phyloP scores from a whole-genome alignment of 2,797 vertebrate species.

The Monodelphis domestica region DNA sequence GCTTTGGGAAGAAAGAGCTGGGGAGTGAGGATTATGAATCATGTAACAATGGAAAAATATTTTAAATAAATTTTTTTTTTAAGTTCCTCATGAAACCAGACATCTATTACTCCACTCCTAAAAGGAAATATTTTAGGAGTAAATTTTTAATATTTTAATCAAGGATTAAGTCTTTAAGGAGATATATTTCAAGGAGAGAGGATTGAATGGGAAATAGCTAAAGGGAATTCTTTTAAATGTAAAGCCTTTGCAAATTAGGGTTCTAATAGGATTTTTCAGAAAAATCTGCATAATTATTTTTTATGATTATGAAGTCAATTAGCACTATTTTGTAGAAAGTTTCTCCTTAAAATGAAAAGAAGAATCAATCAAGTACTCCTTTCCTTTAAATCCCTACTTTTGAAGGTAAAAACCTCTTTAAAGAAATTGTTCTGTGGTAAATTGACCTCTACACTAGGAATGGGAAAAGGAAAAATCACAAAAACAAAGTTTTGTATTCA shows the following conservation, averaged over 20 bases:
- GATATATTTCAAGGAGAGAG: not conserved
- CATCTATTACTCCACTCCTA: not conserved
- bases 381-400: not conserved
- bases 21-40: too few species aligned
- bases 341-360: not conserved
- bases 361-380: not conserved
- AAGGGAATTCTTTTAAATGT: not conserved
- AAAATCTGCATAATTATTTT: not conserved
- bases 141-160: not conserved
- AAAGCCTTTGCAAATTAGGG: not conserved
- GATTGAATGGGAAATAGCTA: not conserved
- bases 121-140: not conserved
- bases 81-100: not conserved
- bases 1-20: too few species aligned
- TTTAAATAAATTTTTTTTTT: too few species aligned
- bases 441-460: not conserved
- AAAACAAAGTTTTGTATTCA: not conserved
- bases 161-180: not conserved
- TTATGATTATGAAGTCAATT: not conserved
- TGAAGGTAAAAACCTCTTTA: not conserved
- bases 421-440: not conserved
- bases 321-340: not conserved
- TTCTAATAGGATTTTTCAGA: not conserved
- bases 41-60: too few species aligned
- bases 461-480: not conserved